phyloP scores from a whole-genome alignment of 2,888 invertebrate genomes.

The Galerucella nymphaeae region DNA sequence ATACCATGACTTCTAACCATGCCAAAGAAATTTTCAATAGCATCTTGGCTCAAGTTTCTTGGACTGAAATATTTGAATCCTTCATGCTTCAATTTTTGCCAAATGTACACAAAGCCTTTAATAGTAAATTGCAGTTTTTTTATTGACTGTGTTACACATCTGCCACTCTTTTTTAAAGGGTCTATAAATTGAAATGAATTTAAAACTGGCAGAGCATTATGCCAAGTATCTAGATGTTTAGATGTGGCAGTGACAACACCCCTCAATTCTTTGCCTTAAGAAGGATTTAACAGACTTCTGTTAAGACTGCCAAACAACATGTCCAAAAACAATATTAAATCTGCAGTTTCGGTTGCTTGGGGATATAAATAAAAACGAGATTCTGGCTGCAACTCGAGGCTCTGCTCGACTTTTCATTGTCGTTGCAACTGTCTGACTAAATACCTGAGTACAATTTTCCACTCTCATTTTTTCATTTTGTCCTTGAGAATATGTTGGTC shows the following conservation, averaged over 20 bases:
- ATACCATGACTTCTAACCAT: too few relatives aligned
- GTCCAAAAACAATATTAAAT: neutral
- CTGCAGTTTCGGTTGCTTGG: neutral
- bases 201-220: neutral
- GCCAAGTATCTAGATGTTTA: conserved; percentile 2
- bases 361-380: conserved; percentile 13
- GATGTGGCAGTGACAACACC: neutral
- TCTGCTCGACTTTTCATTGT: conserved; percentile 33
- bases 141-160: neutral
- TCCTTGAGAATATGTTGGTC: conserved; percentile 38
- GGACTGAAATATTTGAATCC: too few relatives aligned
- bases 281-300: too few relatives aligned
- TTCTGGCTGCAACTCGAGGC: conserved; percentile 27
- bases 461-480: conserved; percentile 42
- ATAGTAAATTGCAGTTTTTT: neutral
- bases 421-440: conserved; percentile 39
- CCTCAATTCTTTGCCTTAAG: neutral
- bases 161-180: neutral
- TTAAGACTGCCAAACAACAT: neutral
- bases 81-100: neutral
- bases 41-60: too few relatives aligned
- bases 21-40: too few relatives aligned
- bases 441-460: conserved; percentile 43
- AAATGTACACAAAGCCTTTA: neutral
- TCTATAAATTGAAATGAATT: neutral